Percentiles rank a stretch among this genome's conserved stretches.
Conservation (phyloP, 2,113 vertebrate genomes). For the Atrichornis clamosus region DNA sequence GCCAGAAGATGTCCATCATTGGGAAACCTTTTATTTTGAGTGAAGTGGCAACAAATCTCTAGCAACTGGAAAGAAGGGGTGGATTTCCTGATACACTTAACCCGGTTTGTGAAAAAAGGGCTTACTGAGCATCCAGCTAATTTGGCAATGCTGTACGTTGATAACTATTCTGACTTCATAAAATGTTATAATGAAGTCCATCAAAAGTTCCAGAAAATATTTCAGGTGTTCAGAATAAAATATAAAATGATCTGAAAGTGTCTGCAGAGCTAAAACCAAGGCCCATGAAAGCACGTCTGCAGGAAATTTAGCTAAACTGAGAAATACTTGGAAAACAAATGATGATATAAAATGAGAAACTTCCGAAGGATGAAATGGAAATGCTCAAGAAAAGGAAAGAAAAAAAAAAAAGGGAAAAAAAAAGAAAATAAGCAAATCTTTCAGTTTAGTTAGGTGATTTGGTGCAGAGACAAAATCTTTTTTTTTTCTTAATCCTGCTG, state of each 20-base stretch:
- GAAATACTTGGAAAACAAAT: neutral
- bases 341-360: neutral
- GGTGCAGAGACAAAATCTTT: neutral
- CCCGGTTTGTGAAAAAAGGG: neutral
- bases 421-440: neutral
- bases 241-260: neutral
- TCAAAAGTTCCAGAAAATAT: neutral
- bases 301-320: neutral
- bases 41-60: neutral
- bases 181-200: neutral
- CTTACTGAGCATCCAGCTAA: neutral
- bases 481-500: neutral
- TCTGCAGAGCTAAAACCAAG: neutral
- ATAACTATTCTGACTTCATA: neutral
- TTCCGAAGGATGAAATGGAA: neutral
- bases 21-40: neutral
- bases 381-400: accelerated
- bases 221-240: neutral
- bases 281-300: neutral
- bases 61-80: neutral
- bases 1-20: neutral
- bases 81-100: neutral
- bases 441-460: neutral
- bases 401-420: accelerated
- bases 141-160: neutral